phyloP scores from a whole-genome alignment of 2,888 invertebrate genomes.

The Pandemis cinnamomeana region DNA sequence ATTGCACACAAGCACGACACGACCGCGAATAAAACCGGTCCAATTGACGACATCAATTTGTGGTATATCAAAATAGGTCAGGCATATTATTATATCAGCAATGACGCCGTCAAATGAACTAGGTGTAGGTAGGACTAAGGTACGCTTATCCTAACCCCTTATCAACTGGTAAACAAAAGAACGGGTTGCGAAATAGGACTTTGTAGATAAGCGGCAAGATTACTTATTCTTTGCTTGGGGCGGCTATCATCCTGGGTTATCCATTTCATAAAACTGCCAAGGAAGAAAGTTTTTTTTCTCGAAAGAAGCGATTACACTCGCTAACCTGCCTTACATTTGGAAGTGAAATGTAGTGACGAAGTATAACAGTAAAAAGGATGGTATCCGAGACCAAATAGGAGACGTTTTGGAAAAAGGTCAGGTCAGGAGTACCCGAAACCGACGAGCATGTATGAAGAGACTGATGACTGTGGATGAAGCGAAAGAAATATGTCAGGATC shows the following conservation, averaged over 20 bases:
- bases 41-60: neutral
- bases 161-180: constrained; percentile 1
- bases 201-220: neutral
- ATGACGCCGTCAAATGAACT: neutral
- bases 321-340: no score
- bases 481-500: no score
- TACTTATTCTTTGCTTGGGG: neutral
- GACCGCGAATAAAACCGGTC: neutral
- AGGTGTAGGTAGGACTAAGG: constrained; percentile 3
- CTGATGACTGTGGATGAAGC: no score
- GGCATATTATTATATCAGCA: neutral
- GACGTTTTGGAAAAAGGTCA: no score
- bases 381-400: no score
- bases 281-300: neutral
- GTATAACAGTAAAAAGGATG: no score
- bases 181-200: neutral
- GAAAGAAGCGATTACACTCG: no score
- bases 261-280: neutral
- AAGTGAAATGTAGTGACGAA: no score
- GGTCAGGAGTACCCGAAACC: no score
- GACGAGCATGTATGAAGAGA: no score
- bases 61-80: neutral
- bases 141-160: neutral
- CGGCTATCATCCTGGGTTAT: neutral
- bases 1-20: constrained; percentile 7